These are phyloP conservation scores for Melanophora roralis DNA, from an alignment of 2,888 invertebrate genomes.

Conservation along the genomic window DNA sequence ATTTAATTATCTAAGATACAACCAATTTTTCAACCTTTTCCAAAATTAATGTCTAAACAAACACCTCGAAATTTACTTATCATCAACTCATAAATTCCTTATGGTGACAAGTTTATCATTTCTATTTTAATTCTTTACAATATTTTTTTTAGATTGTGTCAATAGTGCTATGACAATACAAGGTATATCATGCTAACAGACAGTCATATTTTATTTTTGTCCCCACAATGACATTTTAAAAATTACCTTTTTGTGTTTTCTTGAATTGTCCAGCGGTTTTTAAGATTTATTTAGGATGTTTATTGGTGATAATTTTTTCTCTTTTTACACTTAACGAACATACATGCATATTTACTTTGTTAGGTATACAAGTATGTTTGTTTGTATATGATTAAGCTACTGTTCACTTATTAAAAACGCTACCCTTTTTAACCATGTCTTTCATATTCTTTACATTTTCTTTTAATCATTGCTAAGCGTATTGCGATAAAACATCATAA, in stretches of 20 bases:
- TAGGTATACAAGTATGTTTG: neutral
- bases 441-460: neutral
- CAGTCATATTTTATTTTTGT: conserved; percentile 46
- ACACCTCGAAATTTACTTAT: conserved; percentile 18
- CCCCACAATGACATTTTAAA: conserved; percentile 39
- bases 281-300: conserved; percentile 51
- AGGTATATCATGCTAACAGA: conserved; percentile 42
- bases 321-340: too few relatives aligned
- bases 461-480: conserved; percentile 15
- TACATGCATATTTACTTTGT: neutral
- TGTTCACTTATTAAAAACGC: conserved; percentile 33
- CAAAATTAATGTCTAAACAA: conserved; percentile 43
- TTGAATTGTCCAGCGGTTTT: conserved; percentile 31
- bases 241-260: conserved; percentile 26
- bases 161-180: conserved; percentile 32
- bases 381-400: conserved; percentile 1
- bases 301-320: neutral
- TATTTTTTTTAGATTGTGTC: conserved; percentile 11
- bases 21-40: too few relatives aligned
- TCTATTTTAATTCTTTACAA: neutral
- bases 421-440: conserved; percentile 24
- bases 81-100: conserved; percentile 43
- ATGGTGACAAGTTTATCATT: conserved; percentile 31
- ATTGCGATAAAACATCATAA: conserved; percentile 26
- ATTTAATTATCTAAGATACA: too few relatives aligned